phyloP scores from a whole-genome alignment of 2,797 vertebrate species.

The Sus cebifrons region DNA sequence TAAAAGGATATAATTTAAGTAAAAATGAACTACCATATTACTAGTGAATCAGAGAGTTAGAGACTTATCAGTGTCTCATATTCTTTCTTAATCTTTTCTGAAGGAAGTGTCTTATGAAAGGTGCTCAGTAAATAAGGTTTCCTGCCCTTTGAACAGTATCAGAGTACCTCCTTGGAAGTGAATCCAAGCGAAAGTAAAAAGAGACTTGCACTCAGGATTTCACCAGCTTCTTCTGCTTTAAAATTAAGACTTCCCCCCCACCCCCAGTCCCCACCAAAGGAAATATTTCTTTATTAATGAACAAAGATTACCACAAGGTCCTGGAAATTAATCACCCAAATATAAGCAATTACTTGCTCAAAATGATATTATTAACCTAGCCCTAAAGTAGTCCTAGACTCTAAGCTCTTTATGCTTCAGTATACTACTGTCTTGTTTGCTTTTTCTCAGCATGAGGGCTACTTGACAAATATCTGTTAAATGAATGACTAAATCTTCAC shows the following conservation, averaged over 20 bases:
- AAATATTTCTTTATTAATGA: not conserved
- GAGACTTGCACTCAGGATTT: not conserved
- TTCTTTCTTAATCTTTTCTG: not conserved
- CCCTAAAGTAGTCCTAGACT: not conserved
- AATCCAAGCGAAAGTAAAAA: not conserved
- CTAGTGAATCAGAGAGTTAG: not conserved
- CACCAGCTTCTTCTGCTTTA: not conserved
- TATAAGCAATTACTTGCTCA: not conserved
- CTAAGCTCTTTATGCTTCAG: not conserved
- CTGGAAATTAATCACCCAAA: constrained; percentile 25
- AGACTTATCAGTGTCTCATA: not conserved
- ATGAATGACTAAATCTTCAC: not conserved
- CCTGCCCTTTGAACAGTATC: not conserved
- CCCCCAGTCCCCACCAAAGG: not conserved
- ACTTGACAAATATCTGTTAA: not conserved
- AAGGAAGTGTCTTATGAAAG: not conserved
- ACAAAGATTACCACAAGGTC: not conserved
- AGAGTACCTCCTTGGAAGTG: not conserved
- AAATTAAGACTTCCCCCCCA: not conserved
- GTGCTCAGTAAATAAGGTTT: not conserved
- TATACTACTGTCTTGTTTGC: not conserved
- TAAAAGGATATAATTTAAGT: not conserved
- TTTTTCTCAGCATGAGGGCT: not conserved
- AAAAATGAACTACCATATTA: not conserved
- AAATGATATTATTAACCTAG: not conserved